Percentiles rank a stretch among this genome's conserved stretches.
phyloP scores from a whole-genome alignment of 2,797 vertebrate genomes.

The Hemitrygon akajei region DNA sequence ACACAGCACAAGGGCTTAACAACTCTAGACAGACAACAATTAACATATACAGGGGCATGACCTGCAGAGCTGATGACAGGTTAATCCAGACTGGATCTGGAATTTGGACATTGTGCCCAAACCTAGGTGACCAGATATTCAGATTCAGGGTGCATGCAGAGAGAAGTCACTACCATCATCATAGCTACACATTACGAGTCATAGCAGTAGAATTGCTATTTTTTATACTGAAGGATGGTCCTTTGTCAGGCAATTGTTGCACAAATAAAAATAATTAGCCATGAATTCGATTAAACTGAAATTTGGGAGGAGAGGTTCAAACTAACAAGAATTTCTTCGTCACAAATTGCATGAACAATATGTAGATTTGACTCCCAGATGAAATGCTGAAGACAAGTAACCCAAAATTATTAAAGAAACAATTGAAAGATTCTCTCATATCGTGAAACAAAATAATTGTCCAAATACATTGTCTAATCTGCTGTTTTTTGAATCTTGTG shows the following conservation, averaged over 20 bases:
- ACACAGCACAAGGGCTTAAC: too few species aligned
- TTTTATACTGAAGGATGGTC: background rate
- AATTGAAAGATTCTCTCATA: background rate
- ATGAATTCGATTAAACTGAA: background rate
- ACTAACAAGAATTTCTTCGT: background rate
- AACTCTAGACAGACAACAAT: too few species aligned
- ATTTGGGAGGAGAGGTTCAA: background rate
- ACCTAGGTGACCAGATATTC: background rate
- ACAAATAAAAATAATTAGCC: background rate
- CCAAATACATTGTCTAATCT: background rate
- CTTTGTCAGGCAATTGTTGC: background rate
- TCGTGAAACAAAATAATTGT: background rate
- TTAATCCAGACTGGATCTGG: background rate
- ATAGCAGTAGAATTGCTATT: background rate
- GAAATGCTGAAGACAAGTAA: background rate
- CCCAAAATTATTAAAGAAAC: background rate
- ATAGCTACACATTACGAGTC: background rate
- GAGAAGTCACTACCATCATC: background rate
- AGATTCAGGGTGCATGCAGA: background rate
- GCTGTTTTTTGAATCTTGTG: background rate
- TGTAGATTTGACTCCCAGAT: background rate
- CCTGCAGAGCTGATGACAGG: too few species aligned
- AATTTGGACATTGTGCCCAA: too few species aligned
- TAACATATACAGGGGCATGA: too few species aligned
- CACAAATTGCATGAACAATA: background rate